Evolutionary conservation across 2,797 vertebrate genomes (phyloP), one percentile per base, ranked within the genome.

Genomic region (Cyclopterus lumpus): DNA sequence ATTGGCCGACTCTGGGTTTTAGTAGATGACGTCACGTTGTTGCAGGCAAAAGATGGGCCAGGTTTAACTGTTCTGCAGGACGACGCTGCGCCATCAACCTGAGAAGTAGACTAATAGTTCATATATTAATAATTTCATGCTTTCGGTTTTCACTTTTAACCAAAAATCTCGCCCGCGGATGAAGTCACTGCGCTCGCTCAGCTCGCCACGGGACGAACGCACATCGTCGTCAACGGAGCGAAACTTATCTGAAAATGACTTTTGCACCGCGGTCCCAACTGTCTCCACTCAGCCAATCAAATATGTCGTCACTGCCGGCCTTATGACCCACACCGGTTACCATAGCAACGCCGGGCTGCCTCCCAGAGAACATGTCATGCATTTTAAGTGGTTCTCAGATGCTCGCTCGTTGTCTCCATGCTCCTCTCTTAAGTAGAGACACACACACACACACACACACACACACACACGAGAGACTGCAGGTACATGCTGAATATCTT

Each of bases 331-430:
- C 94, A 92, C 93, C 91, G 93, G 96, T 95, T 93, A 82, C 94
- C 85, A 93, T 93, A 87, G 93, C 86, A 93, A 94, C 91, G 44
- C 73, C 85, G 83, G 84, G 90, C 93, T 94, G 92, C 96, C 97
- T 98, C 96, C 96, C 84, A 87, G 94, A 96, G 96, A 96, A 97
- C 97, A 96, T 95, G 96, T 95, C 96, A 96, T 97, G 98, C 97
- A 99, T 99, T 96, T 98, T 98, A 99, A 99, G 97, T 97, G 96
- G 84, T 84, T 91, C 86, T 87, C 80, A 79, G 89, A 92, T 89
- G 86, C 86, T 93, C 80, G 1, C 81, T 75, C 66, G 82, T 82
- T 88, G 86, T 89, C 81, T 89, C 75, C 71, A 73, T 71, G 65
- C 67, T 75, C 84, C 70, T 46, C 73, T 83, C 80, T 80, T 72